A percentile compares a stretch with the other conserved stretches of the same genome.
Evolutionary conservation across 1,140 invertebrate species (phyloP).

Genomic region (Trinorchestia longiramus): DNA sequence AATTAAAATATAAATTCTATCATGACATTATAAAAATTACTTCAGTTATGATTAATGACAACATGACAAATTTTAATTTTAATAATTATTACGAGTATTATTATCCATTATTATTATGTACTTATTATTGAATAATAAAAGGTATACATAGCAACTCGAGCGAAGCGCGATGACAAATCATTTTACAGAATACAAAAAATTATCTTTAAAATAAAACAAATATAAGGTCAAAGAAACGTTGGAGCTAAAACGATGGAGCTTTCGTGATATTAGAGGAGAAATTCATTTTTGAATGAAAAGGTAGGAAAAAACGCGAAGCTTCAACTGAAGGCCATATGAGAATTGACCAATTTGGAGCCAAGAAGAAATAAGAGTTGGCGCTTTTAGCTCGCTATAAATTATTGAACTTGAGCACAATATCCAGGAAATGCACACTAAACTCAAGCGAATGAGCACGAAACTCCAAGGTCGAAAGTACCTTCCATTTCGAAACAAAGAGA

Average conservation of each 20-base stretch:
- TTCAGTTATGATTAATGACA: too few species aligned
- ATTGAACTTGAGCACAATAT: background rate
- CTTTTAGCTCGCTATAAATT: background rate
- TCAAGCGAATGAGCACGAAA: background rate
- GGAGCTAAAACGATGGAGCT: background rate
- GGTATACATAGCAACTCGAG: too few species aligned
- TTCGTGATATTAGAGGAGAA: background rate
- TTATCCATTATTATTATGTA: too few species aligned
- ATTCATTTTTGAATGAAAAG: background rate
- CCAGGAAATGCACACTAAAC: background rate
- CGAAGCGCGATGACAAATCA: too few species aligned
- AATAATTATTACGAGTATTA: too few species aligned
- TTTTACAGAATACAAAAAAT: too few species aligned
- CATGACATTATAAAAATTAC: too few species aligned
- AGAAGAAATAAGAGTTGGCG: background rate
- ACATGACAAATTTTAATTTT: too few species aligned
- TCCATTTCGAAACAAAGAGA: background rate
- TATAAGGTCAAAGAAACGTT: background rate
- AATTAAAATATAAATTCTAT: too few species aligned
- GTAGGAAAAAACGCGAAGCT: background rate
- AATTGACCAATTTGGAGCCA: background rate
- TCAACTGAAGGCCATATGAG: background rate
- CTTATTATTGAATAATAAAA: too few species aligned
- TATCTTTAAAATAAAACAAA: background rate
- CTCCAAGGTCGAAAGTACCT: background rate